phyloP scores from a whole-genome alignment of 2,113 vertebrate genomes.

The Puma concolor region DNA sequence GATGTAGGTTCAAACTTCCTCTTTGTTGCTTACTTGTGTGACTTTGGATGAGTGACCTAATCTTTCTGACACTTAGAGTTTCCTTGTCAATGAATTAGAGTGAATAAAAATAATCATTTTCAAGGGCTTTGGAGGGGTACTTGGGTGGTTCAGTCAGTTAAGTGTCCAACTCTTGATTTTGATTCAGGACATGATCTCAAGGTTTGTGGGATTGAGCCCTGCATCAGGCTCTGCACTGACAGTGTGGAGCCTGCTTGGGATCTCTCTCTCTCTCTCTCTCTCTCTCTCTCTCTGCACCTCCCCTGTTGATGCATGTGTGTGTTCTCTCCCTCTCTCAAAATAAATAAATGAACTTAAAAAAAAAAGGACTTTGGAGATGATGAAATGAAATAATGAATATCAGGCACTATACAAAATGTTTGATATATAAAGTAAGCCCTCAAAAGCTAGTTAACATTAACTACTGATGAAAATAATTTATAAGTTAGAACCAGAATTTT shows the following conservation, averaged over 20 bases:
- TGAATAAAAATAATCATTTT: neutral
- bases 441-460: neutral
- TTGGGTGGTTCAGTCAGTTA: too few species aligned
- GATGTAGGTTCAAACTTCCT: neutral
- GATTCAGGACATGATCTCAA: too few species aligned
- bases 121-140: neutral
- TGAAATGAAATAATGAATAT: neutral
- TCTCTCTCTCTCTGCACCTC: too few species aligned
- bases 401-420: neutral
- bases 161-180: too few species aligned
- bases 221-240: too few species aligned
- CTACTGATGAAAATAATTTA: slow-evolving; percentile 35
- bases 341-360: too few species aligned
- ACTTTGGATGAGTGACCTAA: neutral
- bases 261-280: too few species aligned
- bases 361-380: neutral
- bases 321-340: too few species aligned
- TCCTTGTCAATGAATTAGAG: neutral
- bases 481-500: neutral
- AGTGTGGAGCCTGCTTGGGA: too few species aligned
- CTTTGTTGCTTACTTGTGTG: neutral
- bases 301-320: too few species aligned
- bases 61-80: neutral
- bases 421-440: neutral
- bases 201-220: too few species aligned